Percentiles rank a stretch among this genome's conserved stretches.
Conservation (phyloP, 2,888 invertebrate species). For the Microctonus brassicae region DNA sequence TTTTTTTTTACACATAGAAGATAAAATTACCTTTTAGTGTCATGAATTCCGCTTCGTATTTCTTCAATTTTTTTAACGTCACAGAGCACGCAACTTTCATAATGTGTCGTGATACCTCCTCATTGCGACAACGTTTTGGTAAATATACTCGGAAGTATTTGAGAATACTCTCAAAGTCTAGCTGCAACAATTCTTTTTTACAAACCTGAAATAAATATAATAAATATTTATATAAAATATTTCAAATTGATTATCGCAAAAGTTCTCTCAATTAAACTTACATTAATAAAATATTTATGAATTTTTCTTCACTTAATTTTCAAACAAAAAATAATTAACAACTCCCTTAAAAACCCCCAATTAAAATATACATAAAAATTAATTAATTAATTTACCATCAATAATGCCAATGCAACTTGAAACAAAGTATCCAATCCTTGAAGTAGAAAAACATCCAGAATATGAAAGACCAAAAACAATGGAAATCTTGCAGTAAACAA, state of each 20-base stretch:
- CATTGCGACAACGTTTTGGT: conserved; percentile 95
- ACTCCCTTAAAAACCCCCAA: too few relatives aligned
- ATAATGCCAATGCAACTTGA: conserved; percentile 93
- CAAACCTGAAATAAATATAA: conserved; percentile 73
- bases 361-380: not conserved
- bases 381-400: conserved; percentile 77
- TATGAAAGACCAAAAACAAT: conserved; percentile 95
- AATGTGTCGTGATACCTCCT: conserved; percentile 89
- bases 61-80: conserved; percentile 93
- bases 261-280: too few relatives aligned
- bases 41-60: conserved; percentile 93
- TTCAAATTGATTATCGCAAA: not conserved
- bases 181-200: conserved; percentile 88
- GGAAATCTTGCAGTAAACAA: conserved; percentile 99
- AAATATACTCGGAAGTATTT: conserved; percentile 98
- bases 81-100: conserved; percentile 91
- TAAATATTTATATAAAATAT: not conserved
- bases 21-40: conserved; percentile 78
- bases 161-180: conserved; percentile 97
- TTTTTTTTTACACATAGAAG: conserved; percentile 67
- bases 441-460: conserved; percentile 94
- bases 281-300: too few relatives aligned
- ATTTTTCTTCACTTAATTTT: too few relatives aligned
- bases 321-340: too few relatives aligned
- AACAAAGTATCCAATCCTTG: conserved; percentile 96